Evolutionary conservation across 2,888 invertebrate genomes (phyloP).

Genomic region (Drosophila emarginata): DNA sequence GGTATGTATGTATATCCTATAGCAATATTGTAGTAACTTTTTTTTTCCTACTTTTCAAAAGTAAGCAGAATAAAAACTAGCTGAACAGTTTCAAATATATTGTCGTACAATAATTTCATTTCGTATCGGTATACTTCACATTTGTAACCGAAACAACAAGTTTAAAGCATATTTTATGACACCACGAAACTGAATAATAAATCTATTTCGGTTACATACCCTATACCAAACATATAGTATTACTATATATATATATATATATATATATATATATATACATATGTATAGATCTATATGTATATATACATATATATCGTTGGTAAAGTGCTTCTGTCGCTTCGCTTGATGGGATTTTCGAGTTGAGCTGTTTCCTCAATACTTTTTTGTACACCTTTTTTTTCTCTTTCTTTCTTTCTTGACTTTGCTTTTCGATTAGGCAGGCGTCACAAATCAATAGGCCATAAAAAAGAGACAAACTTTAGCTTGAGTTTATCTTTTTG

Average conservation of each 20-base stretch:
- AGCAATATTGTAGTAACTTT: too few species aligned
- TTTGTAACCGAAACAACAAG: conserved; percentile 16
- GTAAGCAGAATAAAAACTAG: too few species aligned
- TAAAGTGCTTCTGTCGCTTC: conserved; percentile 19
- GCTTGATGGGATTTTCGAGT: conserved; percentile 9
- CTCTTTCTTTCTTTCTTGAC: conserved; percentile 13
- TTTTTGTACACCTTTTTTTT: conserved; percentile 53
- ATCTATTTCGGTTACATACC: background rate
- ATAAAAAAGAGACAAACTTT: conserved; percentile 8
- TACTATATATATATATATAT: background rate
- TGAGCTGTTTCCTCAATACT: conserved; percentile 9
- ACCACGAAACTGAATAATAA: background rate
- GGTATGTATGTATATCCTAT: too few species aligned
- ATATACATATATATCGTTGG: background rate
- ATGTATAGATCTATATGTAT: background rate
- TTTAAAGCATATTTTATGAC: background rate
- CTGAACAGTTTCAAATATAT: too few species aligned
- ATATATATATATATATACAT: conserved; percentile 2
- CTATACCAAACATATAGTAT: conserved; percentile 19
- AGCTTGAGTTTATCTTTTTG: conserved; percentile 9
- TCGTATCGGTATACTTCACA: background rate
- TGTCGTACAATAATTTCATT: too few species aligned
- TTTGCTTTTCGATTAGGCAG: conserved; percentile 51
- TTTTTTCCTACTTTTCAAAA: too few species aligned
- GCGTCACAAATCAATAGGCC: conserved; percentile 68